Percentiles rank a stretch among this genome's conserved stretches.
These are phyloP conservation scores for Menidia beryllina DNA, from an alignment of 2,113 vertebrate species.

Conservation along the genomic window DNA sequence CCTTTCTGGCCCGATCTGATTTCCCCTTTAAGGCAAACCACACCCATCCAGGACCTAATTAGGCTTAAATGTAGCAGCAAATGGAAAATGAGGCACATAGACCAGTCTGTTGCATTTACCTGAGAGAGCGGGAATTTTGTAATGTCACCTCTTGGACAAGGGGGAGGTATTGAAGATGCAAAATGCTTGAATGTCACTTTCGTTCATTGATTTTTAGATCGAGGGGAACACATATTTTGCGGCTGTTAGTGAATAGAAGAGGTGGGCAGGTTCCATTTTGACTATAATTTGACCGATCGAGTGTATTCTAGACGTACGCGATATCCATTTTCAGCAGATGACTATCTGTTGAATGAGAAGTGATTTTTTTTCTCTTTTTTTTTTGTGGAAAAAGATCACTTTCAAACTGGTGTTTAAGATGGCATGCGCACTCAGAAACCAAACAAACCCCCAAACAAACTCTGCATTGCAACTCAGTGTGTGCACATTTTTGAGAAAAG, in stretches of 20 bases:
- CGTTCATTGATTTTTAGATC: constrained; percentile 78
- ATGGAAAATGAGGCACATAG: constrained; percentile 33
- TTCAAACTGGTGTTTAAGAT: constrained; percentile 62
- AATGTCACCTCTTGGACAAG: constrained; percentile 51
- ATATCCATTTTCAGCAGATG: constrained; percentile 44
- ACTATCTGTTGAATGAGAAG: constrained; percentile 56
- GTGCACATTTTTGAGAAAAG: constrained; percentile 83
- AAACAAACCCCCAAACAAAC: constrained; percentile 80
- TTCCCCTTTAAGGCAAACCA: constrained; percentile 38
- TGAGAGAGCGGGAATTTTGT: constrained; percentile 38
- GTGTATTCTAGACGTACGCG: constrained; percentile 49
- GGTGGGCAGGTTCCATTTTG: constrained; percentile 2
- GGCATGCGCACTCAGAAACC: constrained; percentile 55
- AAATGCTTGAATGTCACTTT: constrained; percentile 72
- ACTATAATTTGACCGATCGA: constrained; percentile 53
- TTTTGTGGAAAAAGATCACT: constrained; percentile 60
- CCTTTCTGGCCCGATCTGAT: constrained; percentile 28
- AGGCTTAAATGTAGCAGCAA: constrained; percentile 56
- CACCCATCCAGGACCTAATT: constrained; percentile 58
- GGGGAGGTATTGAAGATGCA: constrained; percentile 62
- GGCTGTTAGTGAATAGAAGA: constrained; percentile 13
- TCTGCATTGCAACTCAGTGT: constrained; percentile 72
- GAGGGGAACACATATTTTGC: constrained; percentile 50
- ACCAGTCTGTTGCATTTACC: constrained; percentile 52
- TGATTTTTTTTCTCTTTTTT: constrained; percentile 36